Base-by-base conservation (phyloP, 37 sponge, comb jelly and placozoan genomes). In the Cladorhizidae sp. region DNA sequence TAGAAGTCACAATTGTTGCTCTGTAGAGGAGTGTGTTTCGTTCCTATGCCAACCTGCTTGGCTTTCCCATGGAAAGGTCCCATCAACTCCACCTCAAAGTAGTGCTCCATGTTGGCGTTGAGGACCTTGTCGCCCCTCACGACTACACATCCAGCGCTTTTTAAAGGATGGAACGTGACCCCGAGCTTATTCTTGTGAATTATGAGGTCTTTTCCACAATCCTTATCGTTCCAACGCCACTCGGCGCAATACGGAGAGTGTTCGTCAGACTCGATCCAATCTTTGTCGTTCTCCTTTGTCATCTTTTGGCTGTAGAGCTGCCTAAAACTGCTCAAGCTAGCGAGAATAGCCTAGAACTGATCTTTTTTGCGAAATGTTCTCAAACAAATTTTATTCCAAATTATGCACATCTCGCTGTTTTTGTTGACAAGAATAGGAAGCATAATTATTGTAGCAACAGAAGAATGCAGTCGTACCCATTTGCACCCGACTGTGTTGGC, bases 31-130 rank as follows among this genome's bases (percentile, higher is more conserved):
- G 80, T 64, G 68, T 79, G 64, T 33, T 62, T 76, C 0, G 84
- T 87, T 0, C 88, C 88, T 12, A 92, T 62, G 33, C 92, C 92
- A 9, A 92, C 85, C 82, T 83, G 84, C n/a, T 85, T 45, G 39
- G 88, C 92, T 26, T 84, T 68, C 14, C 92, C 92, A 57, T 80
- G 67, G n/a, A 87, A 87, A 14, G 92, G 92, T 1, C 67, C 65
- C 18, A 55, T 40, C 80, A 92, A 59, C n/a, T 87, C 80, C n/a
- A 92, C 85, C 51, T 92, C 88, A 68, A 92, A 92, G 84, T 75
- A 84, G 54, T 92, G 92, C 37, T 92, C 92, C 92, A 92, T 92
- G 62, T 87, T 84, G 15, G 73, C 29, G 5, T 21, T 59, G 15
- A 92, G 82, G 8, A 87, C 36, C 43, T 64, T 80, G 54, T 52